A percentile compares a stretch with the other conserved stretches of the same genome.
Evolutionary conservation across 2,797 vertebrate genomes (phyloP).

Genomic region (Psittacula derbiana): DNA sequence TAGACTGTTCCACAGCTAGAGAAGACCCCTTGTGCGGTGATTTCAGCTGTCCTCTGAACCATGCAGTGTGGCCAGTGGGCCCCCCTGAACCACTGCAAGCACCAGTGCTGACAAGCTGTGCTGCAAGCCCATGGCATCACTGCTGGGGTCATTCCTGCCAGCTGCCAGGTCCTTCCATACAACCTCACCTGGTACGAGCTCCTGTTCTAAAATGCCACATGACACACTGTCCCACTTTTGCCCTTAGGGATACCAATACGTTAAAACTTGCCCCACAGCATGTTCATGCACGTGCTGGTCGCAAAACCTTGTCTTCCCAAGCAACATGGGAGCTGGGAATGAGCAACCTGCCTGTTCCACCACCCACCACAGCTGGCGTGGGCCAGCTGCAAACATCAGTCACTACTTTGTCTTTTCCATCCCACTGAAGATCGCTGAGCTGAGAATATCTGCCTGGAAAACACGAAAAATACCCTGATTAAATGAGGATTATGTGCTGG

Average conservation of each 20-base stretch:
- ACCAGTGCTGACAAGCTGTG: neutral
- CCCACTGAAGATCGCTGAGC: neutral
- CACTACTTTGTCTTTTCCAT: neutral
- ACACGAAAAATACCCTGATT: neutral
- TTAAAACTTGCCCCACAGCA: neutral
- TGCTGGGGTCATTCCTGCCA: neutral
- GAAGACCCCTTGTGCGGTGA: rapidly evolving
- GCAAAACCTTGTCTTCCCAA: neutral
- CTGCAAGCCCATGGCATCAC: too few relatives aligned
- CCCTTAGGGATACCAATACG: rapidly evolving
- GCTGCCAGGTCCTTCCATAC: neutral
- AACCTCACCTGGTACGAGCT: rapidly evolving
- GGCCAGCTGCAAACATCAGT: neutral
- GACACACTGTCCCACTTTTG: neutral
- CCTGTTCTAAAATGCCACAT: neutral
- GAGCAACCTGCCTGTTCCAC: neutral
- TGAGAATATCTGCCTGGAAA: neutral
- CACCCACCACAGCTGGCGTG: neutral
- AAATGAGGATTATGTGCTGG: neutral
- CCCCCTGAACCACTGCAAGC: rapidly evolving
- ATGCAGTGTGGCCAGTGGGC: neutral
- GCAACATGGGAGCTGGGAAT: neutral
- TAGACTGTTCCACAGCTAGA: neutral
- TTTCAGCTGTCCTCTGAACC: too few relatives aligned
- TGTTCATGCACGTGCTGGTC: rapidly evolving